Conservation (phyloP, 2,113 vertebrate species). For the Baryphthengus martii region DNA sequence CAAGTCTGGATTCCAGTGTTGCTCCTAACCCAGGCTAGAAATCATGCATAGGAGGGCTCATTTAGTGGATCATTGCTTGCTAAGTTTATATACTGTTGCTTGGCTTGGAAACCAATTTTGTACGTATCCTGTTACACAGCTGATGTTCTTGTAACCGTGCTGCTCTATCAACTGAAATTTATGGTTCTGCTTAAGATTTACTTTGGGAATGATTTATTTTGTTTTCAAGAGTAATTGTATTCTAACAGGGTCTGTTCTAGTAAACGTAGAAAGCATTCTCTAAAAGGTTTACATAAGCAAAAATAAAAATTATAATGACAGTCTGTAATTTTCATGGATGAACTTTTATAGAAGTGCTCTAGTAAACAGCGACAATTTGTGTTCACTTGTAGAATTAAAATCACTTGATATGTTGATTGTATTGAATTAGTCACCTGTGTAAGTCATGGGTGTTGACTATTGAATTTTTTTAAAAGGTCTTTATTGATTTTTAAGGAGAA, state of each 20-base stretch:
- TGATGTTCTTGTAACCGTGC: constrained; percentile 18
- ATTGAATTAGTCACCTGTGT: constrained; percentile 60
- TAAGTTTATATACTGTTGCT: background rate
- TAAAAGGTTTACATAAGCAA: constrained; percentile 44
- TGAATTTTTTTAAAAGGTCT: constrained; percentile 57
- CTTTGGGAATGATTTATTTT: constrained; percentile 44
- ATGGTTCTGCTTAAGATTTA: constrained; percentile 22
- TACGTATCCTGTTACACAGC: constrained; percentile 30
- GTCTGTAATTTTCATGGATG: constrained; percentile 51
- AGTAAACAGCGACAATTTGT: constrained; percentile 48
- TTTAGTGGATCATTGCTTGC: constrained; percentile 26
- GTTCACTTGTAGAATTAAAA: constrained; percentile 59
- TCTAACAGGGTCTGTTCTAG: background rate
- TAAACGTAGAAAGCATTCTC: constrained; percentile 43
- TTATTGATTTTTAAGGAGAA: constrained; percentile 70
- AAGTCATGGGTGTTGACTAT: constrained; percentile 62
- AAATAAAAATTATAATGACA: constrained; percentile 57
- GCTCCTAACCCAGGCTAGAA: background rate
- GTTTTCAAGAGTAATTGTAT: constrained; percentile 49
- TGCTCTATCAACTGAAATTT: constrained; percentile 24
- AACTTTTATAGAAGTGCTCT: constrained; percentile 51
- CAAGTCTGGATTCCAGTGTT: background rate
- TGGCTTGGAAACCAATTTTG: constrained; percentile 1
- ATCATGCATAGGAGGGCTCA: background rate
- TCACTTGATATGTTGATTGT: constrained; percentile 39